Percentiles rank a stretch among this genome's conserved stretches.
Conservation (phyloP, 2,113 vertebrate species). For the Capreolus pygargus region DNA sequence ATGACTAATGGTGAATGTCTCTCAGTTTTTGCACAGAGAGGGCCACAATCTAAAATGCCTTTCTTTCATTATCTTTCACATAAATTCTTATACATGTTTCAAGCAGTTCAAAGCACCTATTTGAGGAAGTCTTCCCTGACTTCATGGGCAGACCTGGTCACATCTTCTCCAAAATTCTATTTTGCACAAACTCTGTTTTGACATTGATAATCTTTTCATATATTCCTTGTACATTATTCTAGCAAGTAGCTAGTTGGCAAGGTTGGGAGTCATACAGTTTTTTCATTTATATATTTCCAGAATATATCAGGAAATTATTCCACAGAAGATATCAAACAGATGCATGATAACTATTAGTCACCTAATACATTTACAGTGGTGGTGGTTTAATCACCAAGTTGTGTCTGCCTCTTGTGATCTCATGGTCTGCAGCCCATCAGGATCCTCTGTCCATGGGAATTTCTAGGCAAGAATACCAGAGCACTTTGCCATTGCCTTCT, state of each 20-base stretch:
- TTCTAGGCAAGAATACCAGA: not conserved
- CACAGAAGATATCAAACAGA: not conserved
- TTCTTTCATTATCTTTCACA: not conserved
- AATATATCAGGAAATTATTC: not conserved
- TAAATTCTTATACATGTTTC: not conserved
- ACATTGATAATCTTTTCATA: not conserved
- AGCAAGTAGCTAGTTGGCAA: not conserved
- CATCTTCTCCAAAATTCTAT: not conserved
- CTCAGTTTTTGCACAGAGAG: not conserved
- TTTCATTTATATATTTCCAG: not conserved
- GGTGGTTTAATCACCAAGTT: not conserved
- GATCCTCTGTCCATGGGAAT: not conserved
- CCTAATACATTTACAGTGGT: not conserved
- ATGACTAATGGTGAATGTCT: not conserved
- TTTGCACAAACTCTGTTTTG: not conserved
- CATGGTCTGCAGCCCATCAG: not conserved
- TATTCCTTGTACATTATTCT: not conserved
- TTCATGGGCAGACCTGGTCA: not conserved
- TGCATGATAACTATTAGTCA: not conserved
- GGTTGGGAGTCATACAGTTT: not conserved
- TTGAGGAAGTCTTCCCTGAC: not conserved
- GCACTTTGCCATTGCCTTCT: not conserved
- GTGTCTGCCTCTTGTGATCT: not conserved
- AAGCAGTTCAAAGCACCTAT: not conserved
- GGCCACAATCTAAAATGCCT: not conserved